Base-by-base conservation (phyloP, 2,797 vertebrate genomes). In the Eupleurogrammus muticus region DNA sequence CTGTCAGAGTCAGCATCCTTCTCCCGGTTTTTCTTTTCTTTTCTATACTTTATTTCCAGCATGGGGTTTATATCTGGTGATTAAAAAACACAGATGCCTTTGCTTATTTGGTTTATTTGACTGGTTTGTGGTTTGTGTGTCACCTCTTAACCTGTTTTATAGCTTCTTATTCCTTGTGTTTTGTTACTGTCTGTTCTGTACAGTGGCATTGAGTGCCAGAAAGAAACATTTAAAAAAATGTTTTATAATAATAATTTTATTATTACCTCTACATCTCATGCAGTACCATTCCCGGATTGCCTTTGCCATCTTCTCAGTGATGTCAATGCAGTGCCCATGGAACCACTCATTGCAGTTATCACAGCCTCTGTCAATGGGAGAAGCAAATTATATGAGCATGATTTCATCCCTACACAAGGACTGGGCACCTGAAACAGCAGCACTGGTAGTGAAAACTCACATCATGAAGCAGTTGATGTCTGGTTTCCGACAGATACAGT, bases 381-480 rank as follows among this genome's bases (percentile, higher is more conserved):
- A 65, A 60, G 34, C 5, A 75, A 66, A 76, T 16, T 8, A 13
- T 9, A 24, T 32, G 10, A 66, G 24, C 16, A 16, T 1, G 4
- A 5, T 6, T 47, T 1, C 13, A 62, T 48, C 14, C 1, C 9
- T 11, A 28, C 4, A 1, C 12, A 38, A 7, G 2, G 28, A 53
- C 2, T 0, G 2, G 24, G 5, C 60, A 2, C 53, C 0, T 44
- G 0, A 58, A 66, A 76, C 3, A 52, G 28, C 32, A 42, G 6
- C 11, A 21, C 1, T 21, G 16, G 24, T 49, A 16, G n/a, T 14
- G n/a, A 23, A 32, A 62, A 71, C 95, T 92, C 87, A 96, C 96
- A 98, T 97, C 97, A 98, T 98, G 87, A 98, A 98, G 87, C 97
- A 97, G 90, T 97, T 98, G 79, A 98, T 98, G 83, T 98, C 97